phyloP scores from a whole-genome alignment of 2,797 vertebrate genomes.

The Arrhamphus sclerolepis region DNA sequence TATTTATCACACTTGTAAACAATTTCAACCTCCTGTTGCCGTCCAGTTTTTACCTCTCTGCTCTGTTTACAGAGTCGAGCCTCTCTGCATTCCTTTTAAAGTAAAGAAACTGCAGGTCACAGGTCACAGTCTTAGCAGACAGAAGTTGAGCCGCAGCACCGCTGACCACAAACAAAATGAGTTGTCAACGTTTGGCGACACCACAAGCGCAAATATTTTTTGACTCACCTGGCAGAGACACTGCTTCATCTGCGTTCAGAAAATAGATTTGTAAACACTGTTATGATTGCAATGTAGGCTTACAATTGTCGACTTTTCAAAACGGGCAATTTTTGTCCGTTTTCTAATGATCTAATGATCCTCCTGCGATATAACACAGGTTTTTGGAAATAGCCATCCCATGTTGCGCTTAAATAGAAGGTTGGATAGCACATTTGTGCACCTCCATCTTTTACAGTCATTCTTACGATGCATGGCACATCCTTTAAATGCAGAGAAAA shows the following conservation, averaged over 20 bases:
- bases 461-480: slow-evolving; percentile 48
- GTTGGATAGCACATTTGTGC: slow-evolving; percentile 62
- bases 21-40: not conserved
- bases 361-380: slow-evolving; percentile 47
- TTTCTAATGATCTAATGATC: too few relatives aligned
- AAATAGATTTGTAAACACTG: slow-evolving; percentile 16
- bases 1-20: too few relatives aligned
- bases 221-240: slow-evolving; percentile 20
- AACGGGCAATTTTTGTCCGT: too few relatives aligned
- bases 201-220: slow-evolving; percentile 20
- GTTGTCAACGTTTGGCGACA: slow-evolving; percentile 12
- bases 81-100: slow-evolving; percentile 16
- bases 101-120: slow-evolving; percentile 19
- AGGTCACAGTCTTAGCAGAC: too few relatives aligned
- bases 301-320: too few relatives aligned
- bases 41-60: slow-evolving; percentile 8
- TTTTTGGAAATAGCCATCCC: slow-evolving; percentile 56
- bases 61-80: slow-evolving; percentile 30
- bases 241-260: slow-evolving; percentile 27
- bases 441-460: slow-evolving; percentile 41
- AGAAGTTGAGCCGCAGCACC: not conserved
- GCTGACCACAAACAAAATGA: slow-evolving; percentile 38
- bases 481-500: slow-evolving; percentile 42
- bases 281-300: not conserved
- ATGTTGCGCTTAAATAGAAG: slow-evolving; percentile 58